Conservation (phyloP, 1,140 invertebrate species). For the Eriocheir sinensis region DNA sequence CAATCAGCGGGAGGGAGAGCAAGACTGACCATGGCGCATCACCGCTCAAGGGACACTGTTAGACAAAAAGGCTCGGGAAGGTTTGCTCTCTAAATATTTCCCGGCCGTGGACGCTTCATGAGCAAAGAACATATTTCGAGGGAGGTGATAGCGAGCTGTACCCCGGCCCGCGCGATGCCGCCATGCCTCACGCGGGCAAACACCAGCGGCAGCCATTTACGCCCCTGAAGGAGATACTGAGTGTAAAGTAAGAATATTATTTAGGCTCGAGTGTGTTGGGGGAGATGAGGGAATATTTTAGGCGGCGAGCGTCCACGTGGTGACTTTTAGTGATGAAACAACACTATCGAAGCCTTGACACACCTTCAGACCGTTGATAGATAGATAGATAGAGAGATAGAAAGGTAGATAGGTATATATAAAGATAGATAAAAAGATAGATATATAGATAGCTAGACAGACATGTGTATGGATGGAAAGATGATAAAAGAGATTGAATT, state of each 20-base stretch:
- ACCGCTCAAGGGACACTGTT: not conserved
- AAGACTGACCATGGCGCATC: not conserved
- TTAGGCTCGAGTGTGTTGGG: not conserved
- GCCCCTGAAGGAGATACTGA: constrained; percentile 28
- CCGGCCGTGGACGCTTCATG: constrained; percentile 8
- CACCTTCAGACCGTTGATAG: not conserved
- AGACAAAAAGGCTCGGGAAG: too few relatives aligned
- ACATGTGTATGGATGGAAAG: not conserved
- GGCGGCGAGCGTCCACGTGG: not conserved
- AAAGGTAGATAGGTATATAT: too few relatives aligned
- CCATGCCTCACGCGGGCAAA: constrained; percentile 11
- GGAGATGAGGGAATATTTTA: constrained; percentile 13
- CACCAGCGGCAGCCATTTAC: constrained; percentile 33
- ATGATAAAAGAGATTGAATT: not conserved
- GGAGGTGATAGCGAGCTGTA: not conserved
- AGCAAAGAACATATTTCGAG: constrained; percentile 45
- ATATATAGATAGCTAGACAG: constrained; percentile 40
- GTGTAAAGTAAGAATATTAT: constrained; percentile 33
- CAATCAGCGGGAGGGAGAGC: too few relatives aligned
- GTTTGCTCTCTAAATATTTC: constrained; percentile 36
- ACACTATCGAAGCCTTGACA: not conserved
- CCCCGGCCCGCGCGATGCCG: not conserved
- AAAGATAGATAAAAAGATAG: constrained; percentile 39
- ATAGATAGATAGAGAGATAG: too few relatives aligned
- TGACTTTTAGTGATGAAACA: not conserved